Percentiles rank a stretch among this genome's conserved stretches.
Conservation (phyloP, 2,113 vertebrate genomes). For the Pipa parva region DNA sequence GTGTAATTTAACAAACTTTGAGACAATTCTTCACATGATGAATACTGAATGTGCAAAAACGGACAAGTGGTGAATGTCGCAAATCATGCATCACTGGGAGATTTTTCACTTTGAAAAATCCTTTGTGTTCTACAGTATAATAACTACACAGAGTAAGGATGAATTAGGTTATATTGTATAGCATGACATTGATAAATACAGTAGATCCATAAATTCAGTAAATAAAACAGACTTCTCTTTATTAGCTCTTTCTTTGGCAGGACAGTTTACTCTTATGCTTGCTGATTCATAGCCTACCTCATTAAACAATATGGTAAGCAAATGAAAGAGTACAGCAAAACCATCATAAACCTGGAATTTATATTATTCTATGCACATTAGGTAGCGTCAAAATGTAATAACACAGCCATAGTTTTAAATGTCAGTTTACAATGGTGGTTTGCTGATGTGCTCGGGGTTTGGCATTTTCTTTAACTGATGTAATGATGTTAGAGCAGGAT, state of each 20-base stretch:
- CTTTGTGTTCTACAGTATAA: too few species aligned
- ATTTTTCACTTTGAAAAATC: too few species aligned
- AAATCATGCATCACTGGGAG: too few species aligned
- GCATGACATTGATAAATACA: too few species aligned
- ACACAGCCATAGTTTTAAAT: constrained; percentile 36
- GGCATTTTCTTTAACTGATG: constrained; percentile 38
- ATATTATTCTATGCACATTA: constrained; percentile 33
- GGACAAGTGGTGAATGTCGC: too few species aligned
- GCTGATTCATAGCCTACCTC: constrained; percentile 22
- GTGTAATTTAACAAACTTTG: too few species aligned
- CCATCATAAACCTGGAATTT: constrained; percentile 28
- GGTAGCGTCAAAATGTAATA: constrained; percentile 29
- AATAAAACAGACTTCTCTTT: background rate
- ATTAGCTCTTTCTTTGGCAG: constrained; percentile 13
- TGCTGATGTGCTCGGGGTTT: constrained; percentile 25
- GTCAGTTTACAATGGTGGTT: constrained; percentile 38
- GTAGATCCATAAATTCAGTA: too few species aligned
- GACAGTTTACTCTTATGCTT: constrained; percentile 13
- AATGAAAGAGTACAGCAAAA: constrained; percentile 26
- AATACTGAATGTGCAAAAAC: too few species aligned
- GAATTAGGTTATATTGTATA: too few species aligned
- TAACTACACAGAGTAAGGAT: too few species aligned
- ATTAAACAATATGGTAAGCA: constrained; percentile 33
- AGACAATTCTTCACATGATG: too few species aligned
- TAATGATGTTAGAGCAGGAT: constrained; percentile 31